A percentile compares a stretch with the other conserved stretches of the same genome.
Conservation (phyloP, 2,113 vertebrate genomes). For the Shinisaurus crocodilurus region DNA sequence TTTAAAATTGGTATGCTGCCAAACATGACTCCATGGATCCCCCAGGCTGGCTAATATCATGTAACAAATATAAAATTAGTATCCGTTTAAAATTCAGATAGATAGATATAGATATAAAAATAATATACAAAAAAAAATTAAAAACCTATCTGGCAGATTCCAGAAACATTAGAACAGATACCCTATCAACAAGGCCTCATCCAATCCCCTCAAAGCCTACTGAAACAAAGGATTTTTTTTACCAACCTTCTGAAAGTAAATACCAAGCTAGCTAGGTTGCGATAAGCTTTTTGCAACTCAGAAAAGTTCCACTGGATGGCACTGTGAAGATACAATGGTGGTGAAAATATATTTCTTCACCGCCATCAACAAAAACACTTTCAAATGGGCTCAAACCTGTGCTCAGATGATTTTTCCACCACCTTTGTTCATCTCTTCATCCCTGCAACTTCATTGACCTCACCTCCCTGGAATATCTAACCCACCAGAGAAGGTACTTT, state of each 20-base stretch:
- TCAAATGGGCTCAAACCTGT: background rate
- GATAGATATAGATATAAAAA: background rate
- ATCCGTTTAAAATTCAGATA: background rate
- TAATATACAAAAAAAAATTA: background rate
- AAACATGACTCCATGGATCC: background rate
- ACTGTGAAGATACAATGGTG: background rate
- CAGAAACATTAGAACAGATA: background rate
- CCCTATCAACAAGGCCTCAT: background rate
- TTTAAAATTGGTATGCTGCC: background rate
- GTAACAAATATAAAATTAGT: background rate
- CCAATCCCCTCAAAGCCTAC: background rate
- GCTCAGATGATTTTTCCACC: background rate
- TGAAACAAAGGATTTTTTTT: background rate
- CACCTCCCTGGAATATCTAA: background rate
- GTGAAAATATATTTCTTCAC: background rate
- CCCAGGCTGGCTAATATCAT: background rate
- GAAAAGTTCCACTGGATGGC: background rate
- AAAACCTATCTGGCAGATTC: background rate
- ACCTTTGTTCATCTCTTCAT: background rate
- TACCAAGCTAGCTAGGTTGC: background rate
- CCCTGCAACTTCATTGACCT: background rate
- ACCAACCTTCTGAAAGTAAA: background rate
- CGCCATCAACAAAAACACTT: background rate
- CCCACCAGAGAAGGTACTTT: background rate
- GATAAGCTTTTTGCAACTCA: background rate